phyloP scores from a whole-genome alignment of 1,140 invertebrate genomes.

The Stegodyphus mimosarum region DNA sequence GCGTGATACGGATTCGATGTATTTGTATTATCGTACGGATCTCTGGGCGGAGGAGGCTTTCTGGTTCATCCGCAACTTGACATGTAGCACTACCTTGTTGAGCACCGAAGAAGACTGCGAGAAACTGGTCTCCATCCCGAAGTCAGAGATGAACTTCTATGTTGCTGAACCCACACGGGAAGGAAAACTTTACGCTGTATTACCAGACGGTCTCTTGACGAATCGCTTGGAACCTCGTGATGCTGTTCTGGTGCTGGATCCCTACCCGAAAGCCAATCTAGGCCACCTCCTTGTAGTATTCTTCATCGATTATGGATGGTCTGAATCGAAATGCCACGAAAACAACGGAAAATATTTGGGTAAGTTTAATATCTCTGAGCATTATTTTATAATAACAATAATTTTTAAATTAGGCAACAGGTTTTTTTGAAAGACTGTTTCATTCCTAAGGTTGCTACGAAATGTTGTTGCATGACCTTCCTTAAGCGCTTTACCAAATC shows the following conservation, averaged over 20 bases:
- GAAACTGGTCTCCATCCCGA: conserved; percentile 5
- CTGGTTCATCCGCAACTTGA: conserved; percentile 39
- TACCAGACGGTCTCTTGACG: conserved; percentile 69
- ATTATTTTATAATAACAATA: neutral
- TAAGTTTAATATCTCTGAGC: conserved; percentile 47
- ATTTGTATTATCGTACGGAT: neutral
- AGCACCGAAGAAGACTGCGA: conserved; percentile 40
- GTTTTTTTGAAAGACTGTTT: neutral
- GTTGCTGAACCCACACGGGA: conserved; percentile 3
- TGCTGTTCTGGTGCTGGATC: conserved; percentile 71
- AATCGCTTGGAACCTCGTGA: conserved; percentile 66
- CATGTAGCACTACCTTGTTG: conserved; percentile 26
- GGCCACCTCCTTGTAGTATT: conserved; percentile 72
- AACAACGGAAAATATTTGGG: conserved; percentile 65
- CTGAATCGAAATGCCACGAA: conserved; percentile 64
- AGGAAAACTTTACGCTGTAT: conserved; percentile 65
- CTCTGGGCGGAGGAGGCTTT: conserved; percentile 26
- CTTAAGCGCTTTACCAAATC: neutral
- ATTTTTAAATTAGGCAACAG: neutral
- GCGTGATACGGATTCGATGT: neutral
- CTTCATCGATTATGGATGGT: conserved; percentile 67
- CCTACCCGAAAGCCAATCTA: conserved; percentile 70
- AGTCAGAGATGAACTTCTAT: conserved; percentile 51
- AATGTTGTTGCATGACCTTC: neutral
- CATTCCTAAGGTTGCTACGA: neutral